Evolutionary conservation across 2,888 invertebrate species (phyloP).

Genomic region (Tinea semifulvella): DNA sequence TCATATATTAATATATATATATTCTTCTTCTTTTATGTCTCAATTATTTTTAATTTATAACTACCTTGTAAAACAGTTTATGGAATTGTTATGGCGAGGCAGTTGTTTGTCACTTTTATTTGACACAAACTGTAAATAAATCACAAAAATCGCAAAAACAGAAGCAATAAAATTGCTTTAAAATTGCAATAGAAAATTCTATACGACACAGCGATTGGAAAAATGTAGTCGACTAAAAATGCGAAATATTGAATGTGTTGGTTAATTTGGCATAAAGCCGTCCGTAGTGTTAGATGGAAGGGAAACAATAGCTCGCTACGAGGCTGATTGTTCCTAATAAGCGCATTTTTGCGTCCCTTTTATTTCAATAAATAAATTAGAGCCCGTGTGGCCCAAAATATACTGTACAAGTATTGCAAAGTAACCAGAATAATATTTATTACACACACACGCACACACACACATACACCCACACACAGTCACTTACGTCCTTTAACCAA

Average conservation of each 20-base stretch:
- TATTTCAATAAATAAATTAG: background rate
- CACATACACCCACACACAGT: too few relatives aligned
- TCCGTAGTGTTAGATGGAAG: conserved; percentile 24
- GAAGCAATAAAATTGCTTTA: background rate
- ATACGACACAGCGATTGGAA: background rate
- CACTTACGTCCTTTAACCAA: too few relatives aligned
- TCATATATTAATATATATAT: too few relatives aligned
- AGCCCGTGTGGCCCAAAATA: too few relatives aligned
- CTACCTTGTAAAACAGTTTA: too few relatives aligned
- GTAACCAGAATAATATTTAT: too few relatives aligned
- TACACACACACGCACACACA: too few relatives aligned
- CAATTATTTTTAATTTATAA: too few relatives aligned
- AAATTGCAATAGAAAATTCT: background rate
- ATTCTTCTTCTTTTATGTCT: too few relatives aligned
- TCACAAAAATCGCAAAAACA: background rate
- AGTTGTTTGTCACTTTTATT: too few relatives aligned
- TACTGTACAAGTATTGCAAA: too few relatives aligned
- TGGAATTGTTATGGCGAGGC: too few relatives aligned
- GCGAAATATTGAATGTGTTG: conserved; percentile 8
- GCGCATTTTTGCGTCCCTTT: background rate
- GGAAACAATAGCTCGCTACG: conserved; percentile 30
- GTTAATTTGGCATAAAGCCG: conserved; percentile 12
- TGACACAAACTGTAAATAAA: background rate
- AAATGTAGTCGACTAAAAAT: background rate
- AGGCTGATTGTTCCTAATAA: background rate